Conservation (phyloP, 64 coral and sea anemone genomes). For the Orbicella faveolata region DNA sequence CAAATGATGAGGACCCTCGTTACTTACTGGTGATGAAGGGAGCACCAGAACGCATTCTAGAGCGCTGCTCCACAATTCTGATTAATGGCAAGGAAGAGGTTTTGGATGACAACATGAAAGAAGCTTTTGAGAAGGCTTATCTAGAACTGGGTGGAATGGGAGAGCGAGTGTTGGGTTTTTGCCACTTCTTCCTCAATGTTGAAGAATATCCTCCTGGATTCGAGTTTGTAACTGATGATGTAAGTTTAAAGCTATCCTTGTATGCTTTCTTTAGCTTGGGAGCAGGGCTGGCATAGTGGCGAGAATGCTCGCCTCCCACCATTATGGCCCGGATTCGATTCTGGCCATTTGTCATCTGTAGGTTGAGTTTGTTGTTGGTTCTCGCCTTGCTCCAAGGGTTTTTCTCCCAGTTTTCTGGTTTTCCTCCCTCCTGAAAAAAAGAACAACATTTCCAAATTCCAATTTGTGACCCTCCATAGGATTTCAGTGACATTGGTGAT, state of each 20-base stretch:
- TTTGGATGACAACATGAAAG: slow-evolving; percentile 73
- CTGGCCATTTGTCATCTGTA: too few species aligned
- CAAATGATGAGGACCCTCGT: slow-evolving; percentile 57
- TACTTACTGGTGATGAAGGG: slow-evolving; percentile 96
- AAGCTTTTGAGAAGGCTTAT: slow-evolving; percentile 83
- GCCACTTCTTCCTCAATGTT: slow-evolving; percentile 75
- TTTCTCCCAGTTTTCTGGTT: too few species aligned
- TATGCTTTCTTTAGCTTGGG: not conserved
- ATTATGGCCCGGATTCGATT: too few species aligned
- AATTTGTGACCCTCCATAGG: too few species aligned
- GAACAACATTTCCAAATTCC: too few species aligned
- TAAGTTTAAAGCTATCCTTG: slow-evolving; percentile 34
- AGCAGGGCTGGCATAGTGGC: not conserved
- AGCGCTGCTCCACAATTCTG: slow-evolving; percentile 87
- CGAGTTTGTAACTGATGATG: slow-evolving; percentile 88
- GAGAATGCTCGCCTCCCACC: not conserved
- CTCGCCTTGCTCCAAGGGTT: too few species aligned
- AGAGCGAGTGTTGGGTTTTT: slow-evolving; percentile 97
- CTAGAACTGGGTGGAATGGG: slow-evolving; percentile 96
- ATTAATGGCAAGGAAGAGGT: slow-evolving; percentile 68
- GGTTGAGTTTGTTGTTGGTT: too few species aligned
- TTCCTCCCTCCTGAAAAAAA: too few species aligned
- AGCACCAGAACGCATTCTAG: slow-evolving; percentile 95
- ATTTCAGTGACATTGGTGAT: too few species aligned
- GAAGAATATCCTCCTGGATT: slow-evolving; percentile 89